Conservation (phyloP, 1,140 invertebrate species). For the Vanessa tameamea region DNA sequence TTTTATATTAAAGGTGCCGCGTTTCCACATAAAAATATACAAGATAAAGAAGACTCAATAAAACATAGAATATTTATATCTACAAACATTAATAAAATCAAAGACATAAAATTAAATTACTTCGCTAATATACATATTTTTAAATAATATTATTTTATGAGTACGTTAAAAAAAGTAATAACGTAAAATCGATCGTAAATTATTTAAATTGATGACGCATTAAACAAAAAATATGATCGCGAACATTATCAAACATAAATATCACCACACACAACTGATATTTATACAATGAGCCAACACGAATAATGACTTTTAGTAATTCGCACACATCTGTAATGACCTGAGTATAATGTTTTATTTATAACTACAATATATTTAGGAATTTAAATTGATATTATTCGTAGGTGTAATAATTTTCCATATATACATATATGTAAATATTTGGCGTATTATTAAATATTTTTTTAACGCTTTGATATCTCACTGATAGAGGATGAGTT, state of each 20-base stretch:
- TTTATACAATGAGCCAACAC: neutral
- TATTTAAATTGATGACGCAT: conserved; percentile 5
- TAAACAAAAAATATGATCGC: conserved; percentile 6
- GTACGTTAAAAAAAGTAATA: neutral
- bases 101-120: too few species aligned
- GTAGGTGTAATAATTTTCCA: too few species aligned
- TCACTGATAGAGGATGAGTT: too few species aligned
- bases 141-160: conserved; percentile 6
- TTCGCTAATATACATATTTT: too few species aligned
- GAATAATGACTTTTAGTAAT: neutral
- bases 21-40: too few species aligned
- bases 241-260: conserved; percentile 7
- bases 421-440: too few species aligned
- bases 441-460: too few species aligned
- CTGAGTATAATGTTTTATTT: neutral
- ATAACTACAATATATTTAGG: neutral
- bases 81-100: too few species aligned
- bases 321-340: neutral
- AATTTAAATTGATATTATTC: neutral
- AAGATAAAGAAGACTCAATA: too few species aligned
- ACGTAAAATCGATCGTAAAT: conserved; percentile 1
- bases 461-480: too few species aligned
- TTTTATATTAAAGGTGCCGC: too few species aligned
- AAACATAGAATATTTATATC: too few species aligned
- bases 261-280: neutral